phyloP scores from a whole-genome alignment of 1,140 invertebrate species.

The Drosophila lowei region DNA sequence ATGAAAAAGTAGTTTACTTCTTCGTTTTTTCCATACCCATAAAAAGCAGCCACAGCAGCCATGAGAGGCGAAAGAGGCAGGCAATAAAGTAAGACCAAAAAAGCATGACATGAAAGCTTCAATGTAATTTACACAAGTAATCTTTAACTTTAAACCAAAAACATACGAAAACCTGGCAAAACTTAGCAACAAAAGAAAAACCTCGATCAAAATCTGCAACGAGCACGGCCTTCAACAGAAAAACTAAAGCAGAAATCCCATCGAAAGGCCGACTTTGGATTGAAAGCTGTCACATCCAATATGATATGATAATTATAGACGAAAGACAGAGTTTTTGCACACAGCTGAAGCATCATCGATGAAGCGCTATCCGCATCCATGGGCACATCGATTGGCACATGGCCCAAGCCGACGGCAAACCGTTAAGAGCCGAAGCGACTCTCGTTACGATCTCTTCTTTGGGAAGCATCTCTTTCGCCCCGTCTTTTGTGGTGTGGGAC shows the following conservation, averaged over 20 bases:
- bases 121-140: constrained; percentile 55
- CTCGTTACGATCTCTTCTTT: not conserved
- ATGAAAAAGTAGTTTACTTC: constrained; percentile 39
- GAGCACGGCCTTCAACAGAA: too few species aligned
- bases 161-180: too few species aligned
- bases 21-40: constrained; percentile 9
- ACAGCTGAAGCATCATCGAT: constrained; percentile 1
- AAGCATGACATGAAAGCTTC: constrained; percentile 38
- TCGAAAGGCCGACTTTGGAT: not conserved
- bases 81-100: constrained; percentile 7
- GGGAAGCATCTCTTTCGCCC: too few species aligned
- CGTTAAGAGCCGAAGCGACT: constrained; percentile 16
- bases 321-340: too few species aligned
- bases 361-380: too few species aligned
- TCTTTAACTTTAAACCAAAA: constrained; percentile 4
- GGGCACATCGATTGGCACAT: constrained; percentile 18
- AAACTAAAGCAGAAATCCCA: too few species aligned
- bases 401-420: constrained; percentile 9
- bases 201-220: too few species aligned
- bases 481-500: too few species aligned
- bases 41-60: constrained; percentile 10
- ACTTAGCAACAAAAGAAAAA: too few species aligned
- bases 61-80: constrained; percentile 24
- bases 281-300: constrained; percentile 28
- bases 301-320: constrained; percentile 9